Evolutionary conservation across 2,888 invertebrate species (phyloP).

Genomic region (Sclerodermus sp.): DNA sequence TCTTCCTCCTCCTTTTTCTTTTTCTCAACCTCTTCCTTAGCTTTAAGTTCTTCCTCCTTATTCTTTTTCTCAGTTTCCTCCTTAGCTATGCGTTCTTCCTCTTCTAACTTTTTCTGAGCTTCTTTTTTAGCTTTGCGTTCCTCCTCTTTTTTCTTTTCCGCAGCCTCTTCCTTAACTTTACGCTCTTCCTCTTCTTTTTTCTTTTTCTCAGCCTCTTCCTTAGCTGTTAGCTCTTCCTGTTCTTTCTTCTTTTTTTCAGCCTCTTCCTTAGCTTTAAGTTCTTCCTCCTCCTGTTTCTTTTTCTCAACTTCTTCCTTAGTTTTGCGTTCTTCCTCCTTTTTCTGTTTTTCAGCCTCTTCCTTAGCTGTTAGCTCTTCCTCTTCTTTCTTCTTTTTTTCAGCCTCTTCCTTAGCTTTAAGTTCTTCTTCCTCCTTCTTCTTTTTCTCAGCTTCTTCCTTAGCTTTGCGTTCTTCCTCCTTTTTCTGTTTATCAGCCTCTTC

Average conservation of each 20-base stretch:
- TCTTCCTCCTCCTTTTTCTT: constrained; percentile 18
- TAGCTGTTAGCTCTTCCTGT: constrained; percentile 18
- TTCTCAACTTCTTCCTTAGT: constrained; percentile 48
- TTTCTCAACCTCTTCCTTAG: constrained; percentile 15
- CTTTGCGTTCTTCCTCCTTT: too few species aligned
- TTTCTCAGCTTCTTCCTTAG: constrained; percentile 22
- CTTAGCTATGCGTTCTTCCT: constrained; percentile 15
- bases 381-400: constrained; percentile 13
- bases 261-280: constrained; percentile 20
- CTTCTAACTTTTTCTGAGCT: constrained; percentile 12
- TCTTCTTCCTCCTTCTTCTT: constrained; percentile 16
- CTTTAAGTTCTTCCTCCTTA: constrained; percentile 20
- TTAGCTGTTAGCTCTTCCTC: constrained; percentile 24
- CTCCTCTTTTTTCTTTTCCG: constrained; percentile 19
- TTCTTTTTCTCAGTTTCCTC: constrained; percentile 19
- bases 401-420: constrained; percentile 15
- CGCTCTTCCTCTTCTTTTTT: constrained; percentile 25
- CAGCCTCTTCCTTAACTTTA: constrained; percentile 25
- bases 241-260: constrained; percentile 13
- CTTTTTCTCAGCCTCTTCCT: constrained; percentile 7
- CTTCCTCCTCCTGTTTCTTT: constrained; percentile 27
- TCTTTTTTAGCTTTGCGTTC: constrained; percentile 11
- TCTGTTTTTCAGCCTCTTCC: constrained; percentile 46
- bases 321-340: constrained; percentile 34
- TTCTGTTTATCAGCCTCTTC: constrained; percentile 13